phyloP scores from a whole-genome alignment of 2,888 invertebrate genomes.

The Drosophila prolongata region DNA sequence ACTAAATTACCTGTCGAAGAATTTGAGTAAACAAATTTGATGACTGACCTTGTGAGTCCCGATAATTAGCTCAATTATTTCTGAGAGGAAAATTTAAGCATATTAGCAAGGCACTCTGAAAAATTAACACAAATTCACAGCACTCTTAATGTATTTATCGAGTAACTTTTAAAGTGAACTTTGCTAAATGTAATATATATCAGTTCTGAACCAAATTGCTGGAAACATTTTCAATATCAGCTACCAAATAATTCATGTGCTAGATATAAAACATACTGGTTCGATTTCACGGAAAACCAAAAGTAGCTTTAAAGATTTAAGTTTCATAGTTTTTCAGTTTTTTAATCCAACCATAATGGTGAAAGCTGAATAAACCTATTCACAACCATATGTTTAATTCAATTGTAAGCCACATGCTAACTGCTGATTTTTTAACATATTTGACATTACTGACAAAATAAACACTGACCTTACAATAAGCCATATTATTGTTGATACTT shows the following conservation, averaged over 20 bases:
- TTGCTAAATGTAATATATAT: neutral
- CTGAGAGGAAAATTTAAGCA: slow-evolving; percentile 11
- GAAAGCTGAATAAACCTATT: no score
- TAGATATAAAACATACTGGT: no score
- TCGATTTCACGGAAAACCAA: no score
- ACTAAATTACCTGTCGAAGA: slow-evolving; percentile 51
- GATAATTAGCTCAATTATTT: slow-evolving; percentile 40
- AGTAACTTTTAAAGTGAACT: neutral
- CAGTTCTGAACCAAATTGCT: neutral
- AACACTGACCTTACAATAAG: no score
- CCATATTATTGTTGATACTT: no score
- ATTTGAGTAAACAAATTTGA: slow-evolving; percentile 41
- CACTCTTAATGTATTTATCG: neutral
- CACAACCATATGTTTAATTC: no score
- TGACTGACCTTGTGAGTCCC: slow-evolving; percentile 41
- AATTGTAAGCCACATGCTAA: no score
- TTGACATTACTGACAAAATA: neutral
- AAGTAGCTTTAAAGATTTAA: no score
- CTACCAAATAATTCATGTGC: no score
- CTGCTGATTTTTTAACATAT: neutral
- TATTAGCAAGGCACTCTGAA: slow-evolving; percentile 21
- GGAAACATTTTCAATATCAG: no score
- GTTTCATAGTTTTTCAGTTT: no score
- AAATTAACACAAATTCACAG: slow-evolving; percentile 6
- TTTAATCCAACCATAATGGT: no score